Base-by-base conservation (phyloP, 1,140 invertebrate genomes). In the Drosophila seguyi region DNA sequence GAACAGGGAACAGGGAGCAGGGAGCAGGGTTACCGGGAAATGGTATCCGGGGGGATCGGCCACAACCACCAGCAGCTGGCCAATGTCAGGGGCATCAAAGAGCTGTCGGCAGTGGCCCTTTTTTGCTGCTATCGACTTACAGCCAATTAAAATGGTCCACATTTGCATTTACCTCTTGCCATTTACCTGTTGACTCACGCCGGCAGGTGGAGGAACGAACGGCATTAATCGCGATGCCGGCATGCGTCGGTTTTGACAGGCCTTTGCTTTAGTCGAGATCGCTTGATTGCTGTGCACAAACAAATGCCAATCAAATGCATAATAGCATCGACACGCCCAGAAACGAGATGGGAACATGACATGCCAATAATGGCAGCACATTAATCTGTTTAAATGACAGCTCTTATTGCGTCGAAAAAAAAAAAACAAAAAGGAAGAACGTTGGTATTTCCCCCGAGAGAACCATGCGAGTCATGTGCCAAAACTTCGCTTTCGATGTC, bases 301-400 rank as follows among this genome's bases (percentile, higher is more conserved):
- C 79, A 82, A 87, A 58, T 74, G 84, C 55, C 83, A 83, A 84
- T 87, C 83, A 83, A 79, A 76, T 56, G 58, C 80, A 80, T 77
- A 74, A 84, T 68, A 48, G 63, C 78, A 81, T 75, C 75, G 61
- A 58, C 65, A 38, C 20, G 10, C 34, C 34, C 20, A 22, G 44
- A 16, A 41, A 31, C 53, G 34, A 47, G 58, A 42, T 57, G 62
- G 45, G 38, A 68, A 74, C 82, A 81, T 71, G 82, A 80, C 79
- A 74, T 47, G 72, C 44, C 76, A 58, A 73, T 88, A 76, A 88
- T 67, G 76, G 76, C 73, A 80, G 68, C 80, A 67, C 84, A 84
- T 87, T 80, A 88, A 88, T 87, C 75, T 80, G 63, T 77, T 77
- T 59, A 74, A 88, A 72, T 87, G 83, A 83, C 84, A 88, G 74